Evolutionary conservation across 1,140 invertebrate species (phyloP), one percentile per base, ranked within the genome.

Genomic region (Copidosoma floridanum): DNA sequence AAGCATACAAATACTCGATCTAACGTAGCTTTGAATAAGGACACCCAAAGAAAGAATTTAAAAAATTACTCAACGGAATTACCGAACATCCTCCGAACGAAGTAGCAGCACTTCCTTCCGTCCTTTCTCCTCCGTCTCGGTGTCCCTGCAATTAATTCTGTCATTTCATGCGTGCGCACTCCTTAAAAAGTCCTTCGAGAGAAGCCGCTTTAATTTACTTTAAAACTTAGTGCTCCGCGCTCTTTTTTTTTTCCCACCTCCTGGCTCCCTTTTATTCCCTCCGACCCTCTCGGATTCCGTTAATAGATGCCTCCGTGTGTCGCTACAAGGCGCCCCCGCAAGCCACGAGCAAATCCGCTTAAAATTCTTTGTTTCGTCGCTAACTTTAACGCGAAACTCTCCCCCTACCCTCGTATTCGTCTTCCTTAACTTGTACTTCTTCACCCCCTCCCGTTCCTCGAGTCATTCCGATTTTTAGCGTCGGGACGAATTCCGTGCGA

Each of bases 401-500:
- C 40, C 29, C 58, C 61, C 46, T 61, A 54, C 26, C n/a, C n/a
- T n/a, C n/a, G n/a, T n/a, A n/a, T 51, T 21, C 40, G 21, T 60
- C 23, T 56, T 51, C 53, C 40, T 37, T 12, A 32, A n/a, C n/a
- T n/a, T n/a, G n/a, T n/a, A n/a, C n/a, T n/a, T n/a, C n/a, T n/a
- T n/a, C 14, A 27, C 18, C 61, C 53, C 32, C 8, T 56, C 44
- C 37, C 40, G 41, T 27, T 53, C 43, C 53, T 52, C 63, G 53
- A 68, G 54, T 64, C 58, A 57, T 35, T 40, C 44, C 35, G 43
- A 47, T 47, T 46, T 57, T 46, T 57, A 26, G 46, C 38, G 29
- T 24, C 23, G 54, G 18, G n/a, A 37, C n/a, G 54, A 57, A 57
- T 47, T 57, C 29, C 21, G 24, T 41, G 37, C 44, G 51, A 53